Conservation (phyloP, 2,797 vertebrate genomes). For the Acomys russatus region DNA sequence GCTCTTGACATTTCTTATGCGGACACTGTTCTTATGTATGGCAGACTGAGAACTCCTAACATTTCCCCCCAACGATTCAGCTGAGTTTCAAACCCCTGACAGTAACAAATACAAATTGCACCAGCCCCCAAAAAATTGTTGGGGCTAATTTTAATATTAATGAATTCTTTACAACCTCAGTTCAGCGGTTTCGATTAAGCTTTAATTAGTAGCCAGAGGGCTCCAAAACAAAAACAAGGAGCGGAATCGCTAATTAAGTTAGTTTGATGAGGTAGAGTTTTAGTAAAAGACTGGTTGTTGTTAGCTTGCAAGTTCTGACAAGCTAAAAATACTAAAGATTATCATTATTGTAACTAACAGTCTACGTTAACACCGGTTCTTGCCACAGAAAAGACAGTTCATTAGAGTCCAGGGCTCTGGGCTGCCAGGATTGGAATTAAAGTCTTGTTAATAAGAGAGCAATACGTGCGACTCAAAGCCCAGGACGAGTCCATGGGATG, state of each 20-base stretch:
- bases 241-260: constrained; percentile 99
- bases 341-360: constrained; percentile 91
- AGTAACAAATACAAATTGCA: constrained; percentile 95
- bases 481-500: constrained; percentile 83
- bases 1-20: constrained; percentile 85
- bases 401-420: constrained; percentile 88
- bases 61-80: constrained; percentile 88
- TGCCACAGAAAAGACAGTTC: constrained; percentile 88
- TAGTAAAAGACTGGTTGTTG: constrained; percentile 94
- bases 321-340: constrained; percentile 93
- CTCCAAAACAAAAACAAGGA: constrained; percentile 99
- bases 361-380: constrained; percentile 85
- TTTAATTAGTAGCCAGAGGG: constrained; percentile 99
- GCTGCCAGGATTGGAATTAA: constrained; percentile 88
- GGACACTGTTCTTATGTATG: constrained; percentile 83
- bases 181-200: constrained; percentile 99
- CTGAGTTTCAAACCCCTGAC: constrained; percentile 93
- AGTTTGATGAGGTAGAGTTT: constrained; percentile 95
- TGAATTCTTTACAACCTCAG: constrained; percentile 99
- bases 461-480: constrained; percentile 80
- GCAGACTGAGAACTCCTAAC: constrained; percentile 88
- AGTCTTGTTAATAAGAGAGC: constrained; percentile 88
- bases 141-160: constrained; percentile 99
- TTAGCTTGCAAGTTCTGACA: constrained; percentile 93
- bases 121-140: constrained; percentile 93